A percentile compares a stretch with the other conserved stretches of the same genome.
Evolutionary conservation across 2,113 vertebrate genomes (phyloP).

Genomic region (Struthidea cinerea): DNA sequence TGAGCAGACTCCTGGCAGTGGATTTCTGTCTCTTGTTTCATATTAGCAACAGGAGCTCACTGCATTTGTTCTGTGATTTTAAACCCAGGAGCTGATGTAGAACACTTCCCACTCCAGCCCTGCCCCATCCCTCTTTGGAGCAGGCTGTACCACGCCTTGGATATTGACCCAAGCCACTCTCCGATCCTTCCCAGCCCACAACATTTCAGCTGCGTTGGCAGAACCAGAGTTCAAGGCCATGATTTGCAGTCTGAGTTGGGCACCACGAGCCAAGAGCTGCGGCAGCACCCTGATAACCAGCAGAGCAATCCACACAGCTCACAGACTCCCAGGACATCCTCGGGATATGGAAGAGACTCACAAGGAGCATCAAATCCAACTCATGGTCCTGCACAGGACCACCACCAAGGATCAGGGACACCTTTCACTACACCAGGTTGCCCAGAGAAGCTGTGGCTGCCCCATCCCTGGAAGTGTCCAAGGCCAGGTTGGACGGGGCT

Average conservation of each 20-base stretch:
- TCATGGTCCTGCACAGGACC: not conserved
- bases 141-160: not conserved
- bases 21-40: not conserved
- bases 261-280: not conserved
- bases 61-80: not conserved
- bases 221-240: not conserved
- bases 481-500: accelerated
- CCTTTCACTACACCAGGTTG: not conserved
- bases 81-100: not conserved
- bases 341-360: accelerated
- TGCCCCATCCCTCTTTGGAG: not conserved
- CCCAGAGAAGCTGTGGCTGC: not conserved
- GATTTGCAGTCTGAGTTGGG: not conserved
- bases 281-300: not conserved
- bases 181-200: not conserved
- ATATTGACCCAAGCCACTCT: not conserved
- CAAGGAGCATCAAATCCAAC: not conserved
- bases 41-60: not conserved
- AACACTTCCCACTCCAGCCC: not conserved
- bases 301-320: not conserved
- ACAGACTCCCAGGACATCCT: not conserved
- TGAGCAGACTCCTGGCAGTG: not conserved
- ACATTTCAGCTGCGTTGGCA: not conserved
- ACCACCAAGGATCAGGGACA: not conserved
- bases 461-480: not conserved